phyloP scores from a whole-genome alignment of 1,140 invertebrate genomes.

The Teleogryllus occipitalis region DNA sequence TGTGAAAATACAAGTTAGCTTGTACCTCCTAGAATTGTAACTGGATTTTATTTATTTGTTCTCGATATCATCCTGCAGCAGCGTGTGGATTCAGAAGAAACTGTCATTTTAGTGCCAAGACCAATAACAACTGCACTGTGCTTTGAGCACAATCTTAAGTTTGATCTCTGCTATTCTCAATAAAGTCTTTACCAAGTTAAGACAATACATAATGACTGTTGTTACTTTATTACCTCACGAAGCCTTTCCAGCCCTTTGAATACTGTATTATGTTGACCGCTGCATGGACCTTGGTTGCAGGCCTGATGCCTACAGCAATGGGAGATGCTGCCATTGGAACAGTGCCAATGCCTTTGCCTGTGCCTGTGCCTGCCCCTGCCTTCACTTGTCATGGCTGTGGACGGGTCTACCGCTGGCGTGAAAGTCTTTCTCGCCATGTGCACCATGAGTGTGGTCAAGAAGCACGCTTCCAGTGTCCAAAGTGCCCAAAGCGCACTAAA shows the following conservation, averaged over 20 bases:
- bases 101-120: too few relatives aligned
- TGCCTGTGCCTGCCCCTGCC: neutral
- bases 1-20: too few relatives aligned
- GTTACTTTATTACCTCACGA: conserved; percentile 29
- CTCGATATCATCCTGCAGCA: too few relatives aligned
- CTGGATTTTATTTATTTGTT: too few relatives aligned
- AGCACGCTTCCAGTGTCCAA: conserved; percentile 30
- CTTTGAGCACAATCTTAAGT: too few relatives aligned
- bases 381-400: conserved; percentile 30
- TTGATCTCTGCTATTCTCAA: too few relatives aligned
- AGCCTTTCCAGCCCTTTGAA: conserved; percentile 24
- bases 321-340: neutral
- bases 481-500: conserved; percentile 23
- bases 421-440: conserved; percentile 30
- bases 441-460: conserved; percentile 33
- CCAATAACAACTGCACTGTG: too few relatives aligned
- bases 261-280: neutral
- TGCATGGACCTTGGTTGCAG: neutral
- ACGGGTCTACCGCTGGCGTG: conserved; percentile 29
- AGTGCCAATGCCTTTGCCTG: too few relatives aligned
- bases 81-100: too few relatives aligned
- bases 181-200: too few relatives aligned
- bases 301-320: neutral
- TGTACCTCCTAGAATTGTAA: too few relatives aligned
- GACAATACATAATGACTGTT: too few relatives aligned